Evolutionary conservation across 2,113 vertebrate species (phyloP), one percentile per base, ranked within the genome.

Genomic region (Clarias batrachus): DNA sequence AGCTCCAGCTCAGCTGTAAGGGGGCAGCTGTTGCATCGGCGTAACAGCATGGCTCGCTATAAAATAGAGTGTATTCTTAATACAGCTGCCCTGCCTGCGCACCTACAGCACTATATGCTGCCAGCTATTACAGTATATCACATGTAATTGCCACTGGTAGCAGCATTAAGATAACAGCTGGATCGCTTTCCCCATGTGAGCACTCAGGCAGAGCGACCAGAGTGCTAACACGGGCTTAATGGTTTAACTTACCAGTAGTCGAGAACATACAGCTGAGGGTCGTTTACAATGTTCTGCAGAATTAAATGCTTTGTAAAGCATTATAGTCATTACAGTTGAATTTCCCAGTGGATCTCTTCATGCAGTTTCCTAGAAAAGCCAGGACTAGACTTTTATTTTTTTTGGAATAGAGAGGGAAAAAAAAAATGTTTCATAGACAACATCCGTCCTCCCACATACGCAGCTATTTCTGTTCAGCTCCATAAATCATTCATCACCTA

Each of bases 401-500:
- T 82, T 48, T 60, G 41, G 25, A 56, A 52, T 10, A 21, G 68
- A 30, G 37, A 27, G 5, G 25, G 17, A 30, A 62, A 60, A 77
- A 33, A 33, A 65, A 48, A 48, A 65, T 57, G 63, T 71, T 76
- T 85, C 37, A n/a, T 60, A 74, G 78, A 76, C 77, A 83, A 92
- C 85, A 85, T 60, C 70, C 27, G 21, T 81, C 84, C 54, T 63
- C 81, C 74, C 17, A 83, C 87, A 89, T 86, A 87, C 89, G 78
- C 77, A 91, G 88, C 87, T 91, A 87, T 92, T 94, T 93, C 89
- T 90, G 89, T 89, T 91, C 87, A 77, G 86, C 84, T 86, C 74
- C 10, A 89, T 94, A 90, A 92, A 94, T 93, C 85, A 92, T 93
- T 91, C 68, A 88, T 82, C 81, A 78, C 71, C 89, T 82, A 87